Conservation (phyloP, 2,888 invertebrate species). For the Peribatodes rhomboidaria region DNA sequence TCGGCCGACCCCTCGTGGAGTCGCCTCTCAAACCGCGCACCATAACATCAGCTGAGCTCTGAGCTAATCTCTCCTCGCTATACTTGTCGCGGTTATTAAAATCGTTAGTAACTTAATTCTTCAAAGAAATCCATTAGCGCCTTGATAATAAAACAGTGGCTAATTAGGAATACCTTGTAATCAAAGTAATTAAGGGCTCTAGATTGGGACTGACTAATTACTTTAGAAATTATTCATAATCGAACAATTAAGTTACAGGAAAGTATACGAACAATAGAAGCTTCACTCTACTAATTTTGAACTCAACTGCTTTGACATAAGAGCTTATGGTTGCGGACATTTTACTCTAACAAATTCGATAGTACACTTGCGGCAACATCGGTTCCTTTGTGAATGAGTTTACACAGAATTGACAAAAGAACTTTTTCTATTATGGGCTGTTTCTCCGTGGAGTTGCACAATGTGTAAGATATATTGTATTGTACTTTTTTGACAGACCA, state of each 20-base stretch:
- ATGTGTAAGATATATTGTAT: slow-evolving; percentile 49
- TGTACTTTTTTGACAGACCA: slow-evolving; percentile 48
- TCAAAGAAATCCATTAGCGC: slow-evolving; percentile 32
- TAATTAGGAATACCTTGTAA: slow-evolving; percentile 37
- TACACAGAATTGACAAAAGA: slow-evolving; percentile 59
- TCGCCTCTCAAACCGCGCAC: slow-evolving; percentile 47
- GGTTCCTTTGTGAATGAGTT: slow-evolving; percentile 57
- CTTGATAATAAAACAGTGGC: slow-evolving; percentile 24
- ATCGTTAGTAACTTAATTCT: slow-evolving; percentile 38
- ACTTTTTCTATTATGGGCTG: slow-evolving; percentile 51
- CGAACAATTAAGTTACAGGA: slow-evolving; percentile 28
- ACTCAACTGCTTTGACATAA: slow-evolving; percentile 16
- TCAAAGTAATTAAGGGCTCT: slow-evolving; percentile 29
- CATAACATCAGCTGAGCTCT: slow-evolving; percentile 63
- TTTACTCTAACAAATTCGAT: slow-evolving; percentile 34
- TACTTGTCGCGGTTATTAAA: slow-evolving; percentile 29
- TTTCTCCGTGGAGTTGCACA: slow-evolving; percentile 52
- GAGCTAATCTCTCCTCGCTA: slow-evolving; percentile 43
- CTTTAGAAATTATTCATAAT: slow-evolving; percentile 29
- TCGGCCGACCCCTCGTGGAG: slow-evolving; percentile 49
- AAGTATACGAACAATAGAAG: slow-evolving; percentile 21
- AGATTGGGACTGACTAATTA: slow-evolving; percentile 35
- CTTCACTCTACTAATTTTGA: slow-evolving; percentile 10
- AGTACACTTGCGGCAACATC: slow-evolving; percentile 37
- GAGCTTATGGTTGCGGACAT: slow-evolving; percentile 18